phyloP scores from a whole-genome alignment of 2,113 vertebrate species.

The Henicopernis longicauda region DNA sequence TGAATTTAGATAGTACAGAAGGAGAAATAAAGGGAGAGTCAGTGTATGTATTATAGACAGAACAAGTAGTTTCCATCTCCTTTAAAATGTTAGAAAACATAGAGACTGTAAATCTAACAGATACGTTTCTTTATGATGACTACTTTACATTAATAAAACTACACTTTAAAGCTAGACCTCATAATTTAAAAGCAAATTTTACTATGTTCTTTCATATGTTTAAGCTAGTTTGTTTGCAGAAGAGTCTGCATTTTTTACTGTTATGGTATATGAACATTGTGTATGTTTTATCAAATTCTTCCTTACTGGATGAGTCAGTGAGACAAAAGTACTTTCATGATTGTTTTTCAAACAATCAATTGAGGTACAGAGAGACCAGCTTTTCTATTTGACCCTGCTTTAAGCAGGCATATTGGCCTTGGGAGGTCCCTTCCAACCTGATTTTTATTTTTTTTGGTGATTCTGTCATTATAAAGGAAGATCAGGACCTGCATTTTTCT shows the following conservation, averaged over 20 bases:
- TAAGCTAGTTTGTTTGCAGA: background rate
- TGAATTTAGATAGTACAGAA: background rate
- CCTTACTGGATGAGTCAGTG: background rate
- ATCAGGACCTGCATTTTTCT: background rate
- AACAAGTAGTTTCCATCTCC: background rate
- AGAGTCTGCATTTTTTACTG: background rate
- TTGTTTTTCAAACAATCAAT: background rate
- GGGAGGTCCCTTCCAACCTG: background rate
- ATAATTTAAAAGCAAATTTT: background rate
- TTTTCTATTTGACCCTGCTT: background rate
- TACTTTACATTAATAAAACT: background rate
- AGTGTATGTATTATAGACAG: background rate
- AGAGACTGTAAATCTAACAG: background rate
- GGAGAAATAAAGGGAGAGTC: background rate
- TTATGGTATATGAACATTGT: background rate
- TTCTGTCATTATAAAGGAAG: background rate
- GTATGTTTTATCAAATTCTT: background rate
- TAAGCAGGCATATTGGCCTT: background rate
- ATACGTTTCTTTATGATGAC: background rate
- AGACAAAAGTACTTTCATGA: background rate
- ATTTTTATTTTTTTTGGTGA: too few species aligned
- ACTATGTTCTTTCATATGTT: background rate
- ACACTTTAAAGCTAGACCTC: background rate
- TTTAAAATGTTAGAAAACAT: background rate
- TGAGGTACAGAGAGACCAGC: background rate